Conservation (phyloP, 2,888 invertebrate genomes). For the Cepaea hortensis region DNA sequence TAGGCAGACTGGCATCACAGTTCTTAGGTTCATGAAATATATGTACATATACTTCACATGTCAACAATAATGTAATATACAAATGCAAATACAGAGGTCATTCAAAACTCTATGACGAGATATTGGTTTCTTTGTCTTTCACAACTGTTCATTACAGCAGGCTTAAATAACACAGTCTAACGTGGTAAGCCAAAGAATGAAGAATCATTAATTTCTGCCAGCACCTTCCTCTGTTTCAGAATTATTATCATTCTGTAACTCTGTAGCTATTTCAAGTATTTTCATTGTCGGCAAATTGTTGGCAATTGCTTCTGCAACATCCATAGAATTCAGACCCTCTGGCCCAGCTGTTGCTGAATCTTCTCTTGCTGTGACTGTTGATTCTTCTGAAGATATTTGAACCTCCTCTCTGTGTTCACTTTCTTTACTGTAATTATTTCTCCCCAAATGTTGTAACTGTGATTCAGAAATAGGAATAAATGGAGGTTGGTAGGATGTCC, state of each 20-base stretch:
- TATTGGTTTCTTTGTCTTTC: too few relatives aligned
- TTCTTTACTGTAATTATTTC: not conserved
- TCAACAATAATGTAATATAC: not conserved
- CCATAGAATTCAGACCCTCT: slow-evolving; percentile 9
- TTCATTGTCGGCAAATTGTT: slow-evolving; percentile 37
- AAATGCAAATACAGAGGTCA: not conserved
- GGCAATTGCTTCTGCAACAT: slow-evolving; percentile 25
- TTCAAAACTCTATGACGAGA: too few relatives aligned
- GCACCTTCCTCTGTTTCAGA: not conserved
- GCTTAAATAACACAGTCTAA: too few relatives aligned
- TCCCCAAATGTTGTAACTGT: slow-evolving; percentile 19
- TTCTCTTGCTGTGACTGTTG: not conserved
- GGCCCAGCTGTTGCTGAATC: too few relatives aligned
- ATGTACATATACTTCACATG: not conserved
- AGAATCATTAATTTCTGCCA: not conserved
- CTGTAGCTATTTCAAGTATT: slow-evolving; percentile 28
- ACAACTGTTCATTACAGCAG: too few relatives aligned
- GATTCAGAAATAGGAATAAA: not conserved
- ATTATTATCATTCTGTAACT: slow-evolving; percentile 1
- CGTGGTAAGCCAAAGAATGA: too few relatives aligned
- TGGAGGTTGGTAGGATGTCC: not conserved
- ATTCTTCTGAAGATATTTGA: not conserved
- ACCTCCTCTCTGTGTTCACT: not conserved
- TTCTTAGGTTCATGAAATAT: not conserved
- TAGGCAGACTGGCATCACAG: not conserved